These are phyloP conservation scores for Anguilla obscura DNA, from an alignment of 2,797 vertebrate species.

Conservation along the genomic window DNA sequence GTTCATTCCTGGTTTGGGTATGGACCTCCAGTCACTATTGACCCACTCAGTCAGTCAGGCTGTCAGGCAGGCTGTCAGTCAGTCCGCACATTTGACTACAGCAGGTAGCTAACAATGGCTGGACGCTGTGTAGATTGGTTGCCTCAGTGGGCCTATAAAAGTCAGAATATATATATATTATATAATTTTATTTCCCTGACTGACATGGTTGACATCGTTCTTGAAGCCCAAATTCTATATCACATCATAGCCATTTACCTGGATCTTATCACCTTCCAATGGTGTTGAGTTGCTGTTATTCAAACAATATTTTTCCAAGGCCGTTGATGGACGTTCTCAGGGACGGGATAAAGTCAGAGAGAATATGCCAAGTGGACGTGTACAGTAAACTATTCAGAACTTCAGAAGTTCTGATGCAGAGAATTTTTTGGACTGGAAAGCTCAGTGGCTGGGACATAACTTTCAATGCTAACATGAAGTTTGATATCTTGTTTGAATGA, in stretches of 20 bases:
- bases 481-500: slow-evolving; percentile 6
- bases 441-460: not conserved
- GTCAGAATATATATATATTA: not conserved
- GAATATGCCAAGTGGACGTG: not conserved
- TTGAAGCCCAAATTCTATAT: not conserved
- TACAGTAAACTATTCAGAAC: not conserved
- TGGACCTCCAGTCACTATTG: not conserved
- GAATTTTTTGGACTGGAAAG: not conserved
- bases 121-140: not conserved
- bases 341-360: not conserved
- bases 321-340: not conserved
- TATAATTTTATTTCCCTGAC: not conserved
- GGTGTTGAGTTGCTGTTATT: not conserved
- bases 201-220: not conserved
- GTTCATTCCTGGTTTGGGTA: not conserved
- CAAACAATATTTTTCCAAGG: not conserved
- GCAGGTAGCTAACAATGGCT: not conserved
- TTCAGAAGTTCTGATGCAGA: not conserved
- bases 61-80: not conserved
- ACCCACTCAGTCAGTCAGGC: not conserved
- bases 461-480: not conserved
- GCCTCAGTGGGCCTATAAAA: not conserved
- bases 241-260: not conserved
- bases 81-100: not conserved
- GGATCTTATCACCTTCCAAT: not conserved